These are phyloP conservation scores for Gracilinanus agilis DNA, from an alignment of 2,113 vertebrate genomes.

Conservation along the genomic window DNA sequence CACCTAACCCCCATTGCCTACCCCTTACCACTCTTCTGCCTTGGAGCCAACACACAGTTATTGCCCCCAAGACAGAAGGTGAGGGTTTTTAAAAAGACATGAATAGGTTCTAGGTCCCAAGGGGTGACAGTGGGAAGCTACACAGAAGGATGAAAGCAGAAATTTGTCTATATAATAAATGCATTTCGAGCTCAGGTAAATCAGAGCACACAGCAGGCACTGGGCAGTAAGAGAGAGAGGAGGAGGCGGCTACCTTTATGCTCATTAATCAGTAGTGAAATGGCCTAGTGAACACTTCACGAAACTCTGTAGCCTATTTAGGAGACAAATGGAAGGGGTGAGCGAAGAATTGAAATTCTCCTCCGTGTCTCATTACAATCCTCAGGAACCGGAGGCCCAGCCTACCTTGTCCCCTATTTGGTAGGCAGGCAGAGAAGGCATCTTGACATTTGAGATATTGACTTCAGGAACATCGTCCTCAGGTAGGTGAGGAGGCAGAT, in stretches of 20 bases:
- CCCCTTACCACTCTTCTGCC: too few species aligned
- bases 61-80: too few species aligned
- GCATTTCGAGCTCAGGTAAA: constrained; percentile 23
- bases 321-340: background rate
- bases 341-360: background rate
- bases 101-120: background rate
- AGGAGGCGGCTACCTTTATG: background rate
- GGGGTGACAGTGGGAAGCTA: constrained; percentile 29
- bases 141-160: background rate
- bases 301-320: constrained; percentile 3
- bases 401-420: constrained; percentile 88
- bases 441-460: constrained; percentile 76
- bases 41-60: too few species aligned
- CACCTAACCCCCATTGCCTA: too few species aligned
- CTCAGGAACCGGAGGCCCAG: background rate
- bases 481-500: constrained; percentile 84
- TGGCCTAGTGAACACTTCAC: background rate
- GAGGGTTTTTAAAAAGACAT: background rate
- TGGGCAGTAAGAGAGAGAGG: constrained; percentile 22
- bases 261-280: constrained; percentile 13
- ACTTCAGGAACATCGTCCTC: constrained; percentile 82
- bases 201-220: constrained; percentile 12
- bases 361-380: background rate
- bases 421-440: constrained; percentile 85
- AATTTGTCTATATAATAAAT: background rate